phyloP scores from a whole-genome alignment of 1,140 invertebrate genomes.

The Drosophila insularis region DNA sequence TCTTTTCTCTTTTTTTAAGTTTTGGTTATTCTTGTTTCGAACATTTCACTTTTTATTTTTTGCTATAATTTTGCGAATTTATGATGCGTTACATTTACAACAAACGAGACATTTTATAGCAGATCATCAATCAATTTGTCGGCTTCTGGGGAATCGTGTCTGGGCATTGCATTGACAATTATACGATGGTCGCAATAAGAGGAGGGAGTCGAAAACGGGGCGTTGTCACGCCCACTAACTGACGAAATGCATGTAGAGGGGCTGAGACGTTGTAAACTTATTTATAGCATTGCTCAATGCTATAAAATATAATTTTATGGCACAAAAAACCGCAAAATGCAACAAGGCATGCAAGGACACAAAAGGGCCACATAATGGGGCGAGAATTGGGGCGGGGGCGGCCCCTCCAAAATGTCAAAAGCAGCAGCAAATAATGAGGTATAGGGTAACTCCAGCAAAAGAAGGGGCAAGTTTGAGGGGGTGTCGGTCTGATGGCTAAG shows the following conservation, averaged over 20 bases:
- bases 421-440: conserved; percentile 35
- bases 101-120: conserved; percentile 81
- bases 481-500: background rate
- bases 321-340: conserved; percentile 62
- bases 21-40: background rate
- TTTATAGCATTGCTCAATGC: conserved; percentile 65
- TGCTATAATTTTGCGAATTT: conserved; percentile 78
- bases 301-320: conserved; percentile 74
- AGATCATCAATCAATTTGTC: conserved; percentile 81
- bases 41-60: conserved; percentile 11
- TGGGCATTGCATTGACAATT: conserved; percentile 52
- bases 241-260: conserved; percentile 31
- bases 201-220: background rate
- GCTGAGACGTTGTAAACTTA: conserved; percentile 49
- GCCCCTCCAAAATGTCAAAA: conserved; percentile 54
- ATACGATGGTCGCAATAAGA: conserved; percentile 15
- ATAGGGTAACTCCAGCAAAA: conserved; percentile 29
- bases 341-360: conserved; percentile 22
- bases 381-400: background rate
- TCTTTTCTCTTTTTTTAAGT: background rate
- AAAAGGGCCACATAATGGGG: background rate
- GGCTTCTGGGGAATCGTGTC: conserved; percentile 46
- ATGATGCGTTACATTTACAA: conserved; percentile 78
- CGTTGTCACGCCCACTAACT: conserved; percentile 58
- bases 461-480: background rate